Evolutionary conservation across 2,888 invertebrate species (phyloP), one percentile per base, ranked within the genome.

Genomic region (Agrotis puta): DNA sequence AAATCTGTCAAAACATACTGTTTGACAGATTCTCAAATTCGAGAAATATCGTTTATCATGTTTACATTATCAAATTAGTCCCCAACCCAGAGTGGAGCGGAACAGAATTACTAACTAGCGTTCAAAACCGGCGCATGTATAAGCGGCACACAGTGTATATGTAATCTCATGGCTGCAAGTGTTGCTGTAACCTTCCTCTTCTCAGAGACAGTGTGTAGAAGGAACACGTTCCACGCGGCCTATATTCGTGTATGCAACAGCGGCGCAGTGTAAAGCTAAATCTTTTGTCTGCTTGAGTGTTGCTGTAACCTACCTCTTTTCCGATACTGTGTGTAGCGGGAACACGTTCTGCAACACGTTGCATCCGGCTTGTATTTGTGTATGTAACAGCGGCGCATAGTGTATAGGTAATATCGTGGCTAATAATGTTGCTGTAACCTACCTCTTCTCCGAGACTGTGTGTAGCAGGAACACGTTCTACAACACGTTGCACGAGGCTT

Each of bases 381-480:
- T 62, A 18, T 57, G 45, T 43, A 77, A 16, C 57, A 77, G 33
- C 14, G 64, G 48, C 27, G 64, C 86, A 27, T 87, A 86, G 80
- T 90, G 88, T 0, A 87, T 39, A 0, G 93, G 92, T 59, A 95
- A 80, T 2, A 92, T 87, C 0, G 89, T 87, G 6, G 95, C 93
- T 0, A n/a, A n/a, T n/a, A n/a, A n/a, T n/a, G n/a, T 43, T 53
- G n/a, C 18, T 18, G 53, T 59, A 58, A 39, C 59, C 9, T 68
- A 83, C 82, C 79, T 75, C 18, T 74, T 71, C 3, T 82, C 79
- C 43, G 20, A 74, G 1, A 18, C 65, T 0, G 7, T 22, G 69
- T 56, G 67, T n/a, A 65, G 61, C 14, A 85, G 84, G 66, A 84
- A 88, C 7, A 87, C 66, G 39, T 85, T 84, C n/a, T n/a, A n/a